Evolutionary conservation across 2,888 invertebrate species (phyloP), one percentile per base, ranked within the genome.

Genomic region (Smittia aterrima): DNA sequence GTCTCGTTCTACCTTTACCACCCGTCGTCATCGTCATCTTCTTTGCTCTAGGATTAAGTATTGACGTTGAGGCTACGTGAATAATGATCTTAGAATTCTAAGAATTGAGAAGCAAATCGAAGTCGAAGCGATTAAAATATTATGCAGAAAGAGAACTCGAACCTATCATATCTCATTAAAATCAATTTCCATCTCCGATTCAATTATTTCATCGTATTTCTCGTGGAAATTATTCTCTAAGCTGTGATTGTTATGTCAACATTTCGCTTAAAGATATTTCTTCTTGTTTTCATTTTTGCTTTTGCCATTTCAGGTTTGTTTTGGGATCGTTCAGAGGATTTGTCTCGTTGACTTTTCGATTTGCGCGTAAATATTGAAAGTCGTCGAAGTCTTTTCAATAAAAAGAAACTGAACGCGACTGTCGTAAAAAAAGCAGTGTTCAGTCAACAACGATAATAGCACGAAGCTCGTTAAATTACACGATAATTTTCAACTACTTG

Each of bases 401-500:
- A n/a, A n/a, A n/a, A n/a, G n/a, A 9, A 32, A 9, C 32, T 32
- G 32, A 6, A 32, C 32, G 32, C 32, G 32, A 32, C 32, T 16
- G 16, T 47, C 47, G 47, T 47, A 47, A 47, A 47, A 38, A 38
- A 32, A 32, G 32, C 47, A 47, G 16, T 16, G 47, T 47, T 11
- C 47, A 47, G 47, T 47, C 47, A 47, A 22, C 58, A 58, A 20
- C 9, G n/a, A 18, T 38, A 67, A 1, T 20, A 41, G 41, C 22
- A 24, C 40, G 27, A 67, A 13, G 67, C 32, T 67, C 47, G 40
- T 67, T 67, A 67, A 47, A 67, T 67, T 41, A 67, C 67, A 67
- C 32, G 24, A 47, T 41, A 41, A 67, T 67, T 67, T 67, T 67
- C 67, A 67, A 67, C 67, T 32, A 67, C 32, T 70, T 67, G 40